A percentile compares a stretch with the other conserved stretches of the same genome.
phyloP scores from a whole-genome alignment of 2,797 vertebrate genomes.

The Cossypha caffra region DNA sequence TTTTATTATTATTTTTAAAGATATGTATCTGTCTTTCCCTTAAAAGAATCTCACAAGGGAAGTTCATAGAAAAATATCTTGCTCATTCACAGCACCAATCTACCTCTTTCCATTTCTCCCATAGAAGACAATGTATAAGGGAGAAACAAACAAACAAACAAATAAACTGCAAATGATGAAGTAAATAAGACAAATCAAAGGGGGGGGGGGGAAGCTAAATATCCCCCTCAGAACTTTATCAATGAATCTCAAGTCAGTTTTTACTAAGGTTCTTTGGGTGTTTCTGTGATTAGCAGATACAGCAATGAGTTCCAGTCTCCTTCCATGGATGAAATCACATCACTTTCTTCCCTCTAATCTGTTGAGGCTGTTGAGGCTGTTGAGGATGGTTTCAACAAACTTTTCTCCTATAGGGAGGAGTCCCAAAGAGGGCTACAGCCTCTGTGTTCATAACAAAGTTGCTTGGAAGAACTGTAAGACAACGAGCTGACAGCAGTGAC shows the following conservation, averaged over 20 bases:
- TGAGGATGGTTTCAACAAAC: background rate
- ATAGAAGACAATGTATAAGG: background rate
- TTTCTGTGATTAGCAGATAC: background rate
- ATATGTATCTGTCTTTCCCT: background rate
- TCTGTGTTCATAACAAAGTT: background rate
- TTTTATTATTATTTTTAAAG: background rate
- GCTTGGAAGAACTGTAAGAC: background rate
- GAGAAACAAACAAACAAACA: background rate
- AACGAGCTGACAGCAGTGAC: background rate
- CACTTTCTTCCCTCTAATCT: background rate
- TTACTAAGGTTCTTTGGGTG: background rate
- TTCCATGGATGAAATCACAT: background rate
- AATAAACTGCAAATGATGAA: background rate
- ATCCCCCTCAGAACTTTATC: background rate
- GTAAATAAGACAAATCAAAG: background rate
- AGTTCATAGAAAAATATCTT: background rate
- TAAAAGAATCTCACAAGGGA: background rate
- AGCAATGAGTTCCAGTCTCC: background rate
- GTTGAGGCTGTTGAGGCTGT: too few relatives aligned
- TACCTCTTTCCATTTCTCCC: background rate
- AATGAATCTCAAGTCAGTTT: background rate
- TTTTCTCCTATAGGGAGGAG: background rate
- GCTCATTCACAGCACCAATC: background rate
- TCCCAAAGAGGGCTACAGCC: background rate
- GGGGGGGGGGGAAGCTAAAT: background rate